These are phyloP conservation scores for Natrix natrix DNA, from an alignment of 2,797 vertebrate species.

Conservation along the genomic window DNA sequence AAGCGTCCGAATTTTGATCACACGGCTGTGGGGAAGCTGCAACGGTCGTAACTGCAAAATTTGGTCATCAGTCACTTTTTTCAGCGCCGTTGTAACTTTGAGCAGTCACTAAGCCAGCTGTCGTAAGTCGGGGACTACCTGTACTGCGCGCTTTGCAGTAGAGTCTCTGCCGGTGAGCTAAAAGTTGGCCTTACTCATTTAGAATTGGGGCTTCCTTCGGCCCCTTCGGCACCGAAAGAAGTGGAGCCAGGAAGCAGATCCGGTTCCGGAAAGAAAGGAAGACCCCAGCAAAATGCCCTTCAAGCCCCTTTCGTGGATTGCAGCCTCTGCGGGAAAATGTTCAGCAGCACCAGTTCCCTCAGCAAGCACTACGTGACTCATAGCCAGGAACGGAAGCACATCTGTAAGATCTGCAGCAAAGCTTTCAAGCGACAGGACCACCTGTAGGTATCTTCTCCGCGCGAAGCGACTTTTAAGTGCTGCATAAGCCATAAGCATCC, in stretches of 20 bases:
- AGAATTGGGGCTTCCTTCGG: conserved; percentile 48
- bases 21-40: too few species aligned
- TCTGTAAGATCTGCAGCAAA: conserved; percentile 73
- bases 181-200: background rate
- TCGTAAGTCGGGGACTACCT: background rate
- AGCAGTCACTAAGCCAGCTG: background rate
- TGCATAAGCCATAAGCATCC: background rate
- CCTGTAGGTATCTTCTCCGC: conserved; percentile 66
- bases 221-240: conserved; percentile 34
- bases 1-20: too few species aligned
- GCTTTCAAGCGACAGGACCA: conserved; percentile 74
- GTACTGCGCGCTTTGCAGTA: background rate
- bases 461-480: background rate
- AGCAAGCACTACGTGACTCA: conserved; percentile 75
- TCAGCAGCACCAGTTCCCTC: conserved; percentile 67
- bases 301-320: conserved; percentile 58
- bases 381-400: conserved; percentile 68
- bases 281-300: conserved; percentile 47
- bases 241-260: conserved; percentile 44
- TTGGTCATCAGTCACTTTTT: background rate
- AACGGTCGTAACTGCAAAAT: background rate
- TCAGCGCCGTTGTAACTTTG: background rate
- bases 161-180: background rate
- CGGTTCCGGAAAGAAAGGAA: conserved; percentile 31
- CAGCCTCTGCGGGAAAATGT: conserved; percentile 70